Evolutionary conservation across 2,113 vertebrate species (phyloP).

Genomic region (Axis porcinus): DNA sequence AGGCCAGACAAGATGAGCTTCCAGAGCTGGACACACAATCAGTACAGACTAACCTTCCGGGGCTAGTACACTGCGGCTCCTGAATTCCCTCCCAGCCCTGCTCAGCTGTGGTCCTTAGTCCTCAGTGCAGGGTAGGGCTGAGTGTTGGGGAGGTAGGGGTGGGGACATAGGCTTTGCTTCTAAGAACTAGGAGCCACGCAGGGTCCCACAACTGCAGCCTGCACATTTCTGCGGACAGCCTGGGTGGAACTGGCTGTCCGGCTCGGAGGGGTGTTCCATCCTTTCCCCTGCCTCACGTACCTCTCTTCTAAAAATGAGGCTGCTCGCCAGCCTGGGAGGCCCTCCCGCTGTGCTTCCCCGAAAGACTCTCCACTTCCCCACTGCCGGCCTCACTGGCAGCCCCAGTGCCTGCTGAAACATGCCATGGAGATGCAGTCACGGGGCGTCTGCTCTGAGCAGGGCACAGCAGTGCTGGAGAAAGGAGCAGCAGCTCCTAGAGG

Average conservation of each 20-base stretch:
- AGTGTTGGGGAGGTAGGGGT: rapidly evolving
- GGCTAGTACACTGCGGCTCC: not conserved
- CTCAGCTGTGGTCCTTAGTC: not conserved
- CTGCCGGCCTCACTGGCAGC: not conserved
- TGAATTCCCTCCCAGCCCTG: not conserved
- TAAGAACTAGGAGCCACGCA: not conserved
- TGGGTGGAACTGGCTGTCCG: rapidly evolving
- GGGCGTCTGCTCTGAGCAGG: constrained; percentile 64
- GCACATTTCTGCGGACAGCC: not conserved
- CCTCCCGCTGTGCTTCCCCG: not conserved
- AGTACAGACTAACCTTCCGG: not conserved
- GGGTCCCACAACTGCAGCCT: not conserved
- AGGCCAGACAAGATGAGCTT: not conserved
- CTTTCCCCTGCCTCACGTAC: rapidly evolving
- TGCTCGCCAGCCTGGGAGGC: not conserved
- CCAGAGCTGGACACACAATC: not conserved
- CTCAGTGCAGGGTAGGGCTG: not conserved
- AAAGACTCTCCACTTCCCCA: not conserved
- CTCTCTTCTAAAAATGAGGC: not conserved
- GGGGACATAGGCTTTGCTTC: not conserved
- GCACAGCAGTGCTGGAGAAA: constrained; percentile 54
- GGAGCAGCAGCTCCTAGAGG: constrained; percentile 58
- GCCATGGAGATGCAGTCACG: constrained; percentile 40
- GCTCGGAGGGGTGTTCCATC: not conserved
- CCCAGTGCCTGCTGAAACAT: not conserved